Evolutionary conservation across 2,113 vertebrate genomes (phyloP), one percentile per base, ranked within the genome.

Genomic region (Nannobrachium achirus): DNA sequence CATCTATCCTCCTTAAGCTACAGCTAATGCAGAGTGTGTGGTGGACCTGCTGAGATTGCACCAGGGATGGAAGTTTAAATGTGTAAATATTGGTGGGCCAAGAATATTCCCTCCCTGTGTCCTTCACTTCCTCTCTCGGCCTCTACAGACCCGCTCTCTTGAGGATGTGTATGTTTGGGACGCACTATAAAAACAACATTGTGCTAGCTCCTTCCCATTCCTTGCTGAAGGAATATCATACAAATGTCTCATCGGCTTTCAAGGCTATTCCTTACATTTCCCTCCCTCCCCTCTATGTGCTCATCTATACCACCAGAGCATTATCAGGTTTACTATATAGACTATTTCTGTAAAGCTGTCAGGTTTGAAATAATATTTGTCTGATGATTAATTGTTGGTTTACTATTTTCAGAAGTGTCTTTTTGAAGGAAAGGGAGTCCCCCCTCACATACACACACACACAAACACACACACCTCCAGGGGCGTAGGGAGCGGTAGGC

Each of bases 331-430:
- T 49, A 40, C 60, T 8, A 51, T 46, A 66, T 33, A 19, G 50
- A 20, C 20, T 58, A 11, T 74, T 53, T 20, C 40, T 13, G 5
- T 56, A 51, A 53, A 18, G 49, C 48, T 50, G 53, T 61, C 38
- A 13, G 38, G 1, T 49, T 33, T 48, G 8, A 69, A 66, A 76
- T 25, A 7, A 52, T 42, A 33, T n/a, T n/a, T n/a, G n/a, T n/a
- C n/a, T n/a, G 14, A 8, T 70, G n/a, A 69, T 73, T 63, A 64
- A 59, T 55, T 66, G 45, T 70, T 71, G 69, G 53, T 75, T 73
- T 79, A 68, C 53, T 75, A 51, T 55, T 18, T 39, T 38, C 42
- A 68, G 76, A 80, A 60, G 55, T 57, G 48, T 61, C 56, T 85
- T 19, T 55, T 79, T 83, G 52, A 60, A 66, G 76, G 14, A 46